phyloP scores from a whole-genome alignment of 1,140 invertebrate genomes.

The Pogonognathellus flavescens region DNA sequence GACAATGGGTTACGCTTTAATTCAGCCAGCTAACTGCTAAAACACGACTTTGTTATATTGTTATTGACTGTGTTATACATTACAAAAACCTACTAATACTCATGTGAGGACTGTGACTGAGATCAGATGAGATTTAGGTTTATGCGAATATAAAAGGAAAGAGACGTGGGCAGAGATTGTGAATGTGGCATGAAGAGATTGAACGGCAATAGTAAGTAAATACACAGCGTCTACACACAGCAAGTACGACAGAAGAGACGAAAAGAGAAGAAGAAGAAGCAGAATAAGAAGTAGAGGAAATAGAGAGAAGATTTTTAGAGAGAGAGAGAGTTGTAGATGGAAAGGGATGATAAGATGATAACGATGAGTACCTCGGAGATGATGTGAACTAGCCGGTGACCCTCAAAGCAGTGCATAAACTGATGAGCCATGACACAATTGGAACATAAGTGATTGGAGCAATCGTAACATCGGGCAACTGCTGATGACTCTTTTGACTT shows the following conservation, averaged over 20 bases:
- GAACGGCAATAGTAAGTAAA: too few relatives aligned
- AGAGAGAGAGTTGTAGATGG: slow-evolving; percentile 24
- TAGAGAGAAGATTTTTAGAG: not conserved
- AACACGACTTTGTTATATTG: too few relatives aligned
- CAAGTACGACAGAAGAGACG: not conserved
- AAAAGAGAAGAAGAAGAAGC: not conserved
- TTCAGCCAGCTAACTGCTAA: too few relatives aligned
- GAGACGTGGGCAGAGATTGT: not conserved
- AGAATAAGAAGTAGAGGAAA: not conserved
- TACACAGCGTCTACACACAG: not conserved
- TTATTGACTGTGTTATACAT: too few relatives aligned
- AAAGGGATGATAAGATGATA: slow-evolving; percentile 11
- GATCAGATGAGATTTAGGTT: too few relatives aligned
- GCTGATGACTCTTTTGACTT: slow-evolving; percentile 88
- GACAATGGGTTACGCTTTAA: too few relatives aligned
- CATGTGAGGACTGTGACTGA: too few relatives aligned
- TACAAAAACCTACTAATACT: too few relatives aligned
- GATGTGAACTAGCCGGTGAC: slow-evolving; percentile 83
- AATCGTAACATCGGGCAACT: slow-evolving; percentile 91
- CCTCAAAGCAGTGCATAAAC: slow-evolving; percentile 98
- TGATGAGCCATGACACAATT: slow-evolving; percentile 98
- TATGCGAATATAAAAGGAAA: too few relatives aligned
- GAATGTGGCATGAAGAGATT: not conserved
- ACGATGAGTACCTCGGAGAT: slow-evolving; percentile 59
- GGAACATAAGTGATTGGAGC: slow-evolving; percentile 93